A percentile compares a stretch with the other conserved stretches of the same genome.
These are phyloP conservation scores for Erebia epiphron DNA, from an alignment of 2,888 invertebrate species.

Conservation along the genomic window DNA sequence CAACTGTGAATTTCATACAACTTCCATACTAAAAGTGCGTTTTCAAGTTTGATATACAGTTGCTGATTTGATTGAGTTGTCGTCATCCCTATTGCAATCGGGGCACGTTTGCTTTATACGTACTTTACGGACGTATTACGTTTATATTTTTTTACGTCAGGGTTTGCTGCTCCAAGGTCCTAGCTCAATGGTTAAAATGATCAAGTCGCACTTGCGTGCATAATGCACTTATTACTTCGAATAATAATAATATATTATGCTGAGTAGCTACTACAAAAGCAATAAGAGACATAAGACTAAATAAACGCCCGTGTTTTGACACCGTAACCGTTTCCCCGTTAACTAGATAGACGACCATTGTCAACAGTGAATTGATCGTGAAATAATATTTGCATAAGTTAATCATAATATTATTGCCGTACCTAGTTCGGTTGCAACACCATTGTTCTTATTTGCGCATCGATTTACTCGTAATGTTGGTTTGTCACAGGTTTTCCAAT, in stretches of 20 bases:
- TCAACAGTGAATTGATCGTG: slow-evolving; percentile 58
- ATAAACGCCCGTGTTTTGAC: slow-evolving; percentile 45
- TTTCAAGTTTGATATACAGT: too few species aligned
- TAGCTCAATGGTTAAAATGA: background rate
- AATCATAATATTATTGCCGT: slow-evolving; percentile 60
- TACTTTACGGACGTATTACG: too few species aligned
- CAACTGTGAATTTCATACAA: too few species aligned
- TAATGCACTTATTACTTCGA: background rate
- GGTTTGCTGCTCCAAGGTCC: background rate
- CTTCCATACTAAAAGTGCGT: too few species aligned
- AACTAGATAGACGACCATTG: slow-evolving; percentile 50
- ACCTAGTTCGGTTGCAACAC: slow-evolving; percentile 44
- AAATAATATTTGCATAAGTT: slow-evolving; percentile 66
- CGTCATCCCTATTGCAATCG: too few species aligned
- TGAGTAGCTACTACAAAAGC: slow-evolving; percentile 16
- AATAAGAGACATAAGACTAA: slow-evolving; percentile 38
- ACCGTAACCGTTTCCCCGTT: slow-evolving; percentile 42
- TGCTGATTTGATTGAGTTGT: too few species aligned
- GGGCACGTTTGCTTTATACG: too few species aligned
- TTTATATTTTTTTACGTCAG: too few species aligned
- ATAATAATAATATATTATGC: background rate
- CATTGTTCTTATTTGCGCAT: slow-evolving; percentile 45
- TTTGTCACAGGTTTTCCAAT: slow-evolving; percentile 24
- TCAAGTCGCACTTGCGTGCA: background rate
- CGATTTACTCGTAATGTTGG: slow-evolving; percentile 30